Evolutionary conservation across 2,797 vertebrate genomes (phyloP), one percentile per base, ranked within the genome.

Genomic region (Rhodeus uyekii): DNA sequence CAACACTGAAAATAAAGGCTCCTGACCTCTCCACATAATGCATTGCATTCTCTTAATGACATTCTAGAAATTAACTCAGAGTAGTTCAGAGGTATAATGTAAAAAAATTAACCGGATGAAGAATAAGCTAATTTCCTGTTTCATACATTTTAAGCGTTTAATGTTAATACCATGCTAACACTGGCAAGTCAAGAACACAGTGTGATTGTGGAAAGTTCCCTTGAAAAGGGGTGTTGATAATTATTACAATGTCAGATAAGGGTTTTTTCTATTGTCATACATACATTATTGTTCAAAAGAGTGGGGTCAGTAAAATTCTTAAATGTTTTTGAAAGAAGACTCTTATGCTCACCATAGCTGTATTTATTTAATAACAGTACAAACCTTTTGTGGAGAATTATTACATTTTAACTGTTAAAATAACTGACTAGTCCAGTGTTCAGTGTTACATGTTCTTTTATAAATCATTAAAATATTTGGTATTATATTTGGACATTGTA

Each of bases 1-100:
- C 29, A 42, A 44, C 34, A 32, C 74, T 63, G 34, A 80, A 38
- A 39, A 81, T 29, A 72, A 63, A 80, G 63, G n/a, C 38, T 44
- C 39, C 38, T 42, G 19, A n/a, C 19, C 55, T 48, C 53, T 34
- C 3, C 1, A 4, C 27, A 32, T 64, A 39, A 50, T 18, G 8
- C 27, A 53, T 24, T n/a, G 16, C 32, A 55, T 39, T 68, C 29
- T 60, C 13, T 16, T 61, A 80, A 84, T 46, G 2, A 80, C 46
- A 53, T 42, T 76, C 34, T 80, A 63, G 22, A 75, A 67, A 69
- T 27, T 0, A 27, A 34, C 24, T 65, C 34, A 18, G 46, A 65
- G n/a, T 55, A n/a, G 48, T 61, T 65, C 18, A 81, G 32, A 22
- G 4, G 34, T 53, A 12, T 34, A 44, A 27, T 71, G 14, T 14